Conservation (phyloP, 2,797 vertebrate species). For the Nyctibius grandis region DNA sequence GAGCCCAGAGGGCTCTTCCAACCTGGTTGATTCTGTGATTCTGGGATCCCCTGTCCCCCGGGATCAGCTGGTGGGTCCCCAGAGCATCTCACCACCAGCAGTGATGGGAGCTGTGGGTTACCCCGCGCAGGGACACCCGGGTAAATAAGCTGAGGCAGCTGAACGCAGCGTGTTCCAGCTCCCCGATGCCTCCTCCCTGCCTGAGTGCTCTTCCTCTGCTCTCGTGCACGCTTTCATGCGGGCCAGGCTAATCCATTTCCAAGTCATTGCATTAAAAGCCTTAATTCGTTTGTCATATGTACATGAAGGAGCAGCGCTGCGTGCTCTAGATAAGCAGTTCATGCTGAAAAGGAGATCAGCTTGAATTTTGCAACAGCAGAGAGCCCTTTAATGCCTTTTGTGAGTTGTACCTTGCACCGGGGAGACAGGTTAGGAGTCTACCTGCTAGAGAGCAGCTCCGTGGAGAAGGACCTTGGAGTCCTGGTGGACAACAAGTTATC, state of each 20-base stretch:
- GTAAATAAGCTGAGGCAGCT: neutral
- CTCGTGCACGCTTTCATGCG: neutral
- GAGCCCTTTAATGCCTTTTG: neutral
- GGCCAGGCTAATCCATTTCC: neutral
- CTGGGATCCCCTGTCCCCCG: neutral
- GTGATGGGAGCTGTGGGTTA: neutral
- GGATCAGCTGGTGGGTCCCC: neutral
- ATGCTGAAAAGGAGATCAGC: neutral
- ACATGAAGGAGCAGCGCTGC: neutral
- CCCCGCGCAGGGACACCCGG: accelerated
- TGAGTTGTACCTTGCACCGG: neutral
- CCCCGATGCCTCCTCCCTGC: neutral
- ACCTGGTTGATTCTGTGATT: too few species aligned
- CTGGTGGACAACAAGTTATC: too few species aligned
- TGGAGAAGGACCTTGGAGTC: too few species aligned
- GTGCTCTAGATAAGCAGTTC: neutral
- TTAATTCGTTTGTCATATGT: neutral
- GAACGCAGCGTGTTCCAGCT: accelerated
- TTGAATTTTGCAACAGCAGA: neutral
- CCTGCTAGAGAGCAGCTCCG: too few species aligned
- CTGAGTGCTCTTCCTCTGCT: neutral
- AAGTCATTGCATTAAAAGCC: neutral
- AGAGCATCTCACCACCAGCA: neutral
- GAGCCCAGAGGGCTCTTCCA: too few species aligned
- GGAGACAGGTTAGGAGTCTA: too few species aligned